Evolutionary conservation across 2,888 invertebrate species (phyloP), one percentile per base, ranked within the genome.

Genomic region (Lasioglossum oenotherae): DNA sequence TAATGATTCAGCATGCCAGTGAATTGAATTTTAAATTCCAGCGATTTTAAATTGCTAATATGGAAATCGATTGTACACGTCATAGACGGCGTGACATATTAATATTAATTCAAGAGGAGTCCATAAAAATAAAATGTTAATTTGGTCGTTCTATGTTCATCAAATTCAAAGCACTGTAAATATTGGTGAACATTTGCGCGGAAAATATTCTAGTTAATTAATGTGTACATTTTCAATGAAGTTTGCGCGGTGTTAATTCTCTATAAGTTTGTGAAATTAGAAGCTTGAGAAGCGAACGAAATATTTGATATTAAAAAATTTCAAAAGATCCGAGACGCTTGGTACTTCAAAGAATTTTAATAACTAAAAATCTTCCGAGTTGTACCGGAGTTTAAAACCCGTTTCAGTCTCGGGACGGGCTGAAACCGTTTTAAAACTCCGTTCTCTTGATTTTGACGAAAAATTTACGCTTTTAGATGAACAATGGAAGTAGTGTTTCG

Each of bases 11-110:
- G 6, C 64, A 6, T 6, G 64, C 16, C 31, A 31, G 31, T 64
- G 31, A 31, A 64, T 64, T 64, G 64, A 64, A 64, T 64, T 64
- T 64, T 31, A 31, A 64, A 64, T 31, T 35, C 8, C 8, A 8
- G 64, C 19, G 31, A 35, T 64, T 64, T 64, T 64, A 19, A 31
- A 64, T 64, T 64, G 64, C 64, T 64, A 64, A 64, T 64, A 64
- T 31, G 64, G 16, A 64, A 64, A 31, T 64, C 16, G 64, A 64
- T 64, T 27, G 31, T 31, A 31, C 31, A 14, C 27, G 14, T 14
- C 27, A n/a, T 14, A 6, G 60, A 60, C 8, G 31, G 64, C 31
- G 31, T 31, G 57, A 12, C 8, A 31, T 64, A 16, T 19, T 64
- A 31, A 64, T 64, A 31, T 64, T 64, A 31, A 31, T 16, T 31